A percentile compares a stretch with the other conserved stretches of the same genome.
phyloP scores from a whole-genome alignment of 1,140 invertebrate genomes.

The Cotesia chilonis region DNA sequence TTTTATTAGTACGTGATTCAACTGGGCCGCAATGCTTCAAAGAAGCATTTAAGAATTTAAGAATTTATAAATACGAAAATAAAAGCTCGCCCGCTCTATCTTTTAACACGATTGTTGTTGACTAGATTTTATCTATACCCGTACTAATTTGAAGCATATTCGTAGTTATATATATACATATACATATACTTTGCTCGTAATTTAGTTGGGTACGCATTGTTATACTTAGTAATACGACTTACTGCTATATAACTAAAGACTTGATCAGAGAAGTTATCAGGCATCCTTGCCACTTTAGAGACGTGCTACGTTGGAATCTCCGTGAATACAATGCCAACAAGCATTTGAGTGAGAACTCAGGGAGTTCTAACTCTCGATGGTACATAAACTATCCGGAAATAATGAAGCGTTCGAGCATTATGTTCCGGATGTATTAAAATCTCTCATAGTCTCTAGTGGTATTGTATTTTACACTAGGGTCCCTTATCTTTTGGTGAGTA shows the following conservation, averaged over 20 bases:
- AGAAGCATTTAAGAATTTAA: too few relatives aligned
- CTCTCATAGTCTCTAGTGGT: not conserved
- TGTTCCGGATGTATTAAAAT: conserved; percentile 33
- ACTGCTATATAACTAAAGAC: conserved; percentile 44
- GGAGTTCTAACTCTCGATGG: conserved; percentile 42
- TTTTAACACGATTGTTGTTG: too few relatives aligned
- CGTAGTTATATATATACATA: too few relatives aligned
- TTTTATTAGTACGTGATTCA: too few relatives aligned
- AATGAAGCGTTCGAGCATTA: conserved; percentile 51
- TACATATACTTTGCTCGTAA: not conserved
- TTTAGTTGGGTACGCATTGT: not conserved
- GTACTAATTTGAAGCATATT: too few relatives aligned
- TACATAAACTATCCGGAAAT: conserved; percentile 46
- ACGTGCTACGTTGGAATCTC: conserved; percentile 37
- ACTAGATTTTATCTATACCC: too few relatives aligned
- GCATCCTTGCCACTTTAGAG: conserved; percentile 41
- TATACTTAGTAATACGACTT: not conserved
- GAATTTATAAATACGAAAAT: too few relatives aligned
- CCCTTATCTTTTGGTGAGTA: too few relatives aligned
- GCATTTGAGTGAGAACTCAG: conserved; percentile 32
- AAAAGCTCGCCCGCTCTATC: too few relatives aligned
- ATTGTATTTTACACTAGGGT: too few relatives aligned
- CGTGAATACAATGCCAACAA: conserved; percentile 2
- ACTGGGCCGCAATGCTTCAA: too few relatives aligned
- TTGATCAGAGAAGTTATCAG: conserved; percentile 54